Conservation (phyloP, 2,888 invertebrate genomes). For the Aporophyla nigra region DNA sequence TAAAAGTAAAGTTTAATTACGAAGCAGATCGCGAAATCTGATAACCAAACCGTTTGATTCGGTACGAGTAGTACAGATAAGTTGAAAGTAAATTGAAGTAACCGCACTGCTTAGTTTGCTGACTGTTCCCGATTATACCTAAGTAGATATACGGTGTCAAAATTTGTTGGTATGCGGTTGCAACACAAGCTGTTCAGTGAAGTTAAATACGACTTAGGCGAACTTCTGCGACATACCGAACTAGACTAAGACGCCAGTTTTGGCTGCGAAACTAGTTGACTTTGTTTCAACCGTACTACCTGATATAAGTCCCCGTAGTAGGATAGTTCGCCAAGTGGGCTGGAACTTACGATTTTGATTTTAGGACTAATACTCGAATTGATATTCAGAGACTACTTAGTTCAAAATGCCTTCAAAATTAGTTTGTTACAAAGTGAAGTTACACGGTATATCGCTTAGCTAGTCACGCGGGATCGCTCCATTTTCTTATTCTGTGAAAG, state of each 20-base stretch:
- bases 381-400: conserved; percentile 17
- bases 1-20: conserved; percentile 74
- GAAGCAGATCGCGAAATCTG: conserved; percentile 68
- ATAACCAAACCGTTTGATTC: conserved; percentile 73
- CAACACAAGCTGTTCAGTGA: conserved; percentile 86
- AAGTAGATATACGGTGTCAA: conserved; percentile 81
- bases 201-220: conserved; percentile 89
- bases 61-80: conserved; percentile 66
- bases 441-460: not conserved
- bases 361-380: conserved; percentile 21
- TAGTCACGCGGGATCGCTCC: not conserved
- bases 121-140: conserved; percentile 75
- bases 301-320: conserved; percentile 56
- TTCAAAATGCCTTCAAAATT: conserved; percentile 11
- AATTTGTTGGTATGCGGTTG: conserved; percentile 88
- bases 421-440: not conserved
- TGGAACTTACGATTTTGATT: conserved; percentile 52
- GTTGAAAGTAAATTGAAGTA: conserved; percentile 77
- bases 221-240: conserved; percentile 85
- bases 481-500: not conserved
- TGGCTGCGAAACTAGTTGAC: conserved; percentile 79
- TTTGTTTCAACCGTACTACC: conserved; percentile 71
- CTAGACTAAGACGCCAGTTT: conserved; percentile 84
- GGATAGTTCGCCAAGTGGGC: conserved; percentile 31
- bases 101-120: conserved; percentile 59